Evolutionary conservation across 2,888 invertebrate genomes (phyloP).

Genomic region (Sussaba pulchella): DNA sequence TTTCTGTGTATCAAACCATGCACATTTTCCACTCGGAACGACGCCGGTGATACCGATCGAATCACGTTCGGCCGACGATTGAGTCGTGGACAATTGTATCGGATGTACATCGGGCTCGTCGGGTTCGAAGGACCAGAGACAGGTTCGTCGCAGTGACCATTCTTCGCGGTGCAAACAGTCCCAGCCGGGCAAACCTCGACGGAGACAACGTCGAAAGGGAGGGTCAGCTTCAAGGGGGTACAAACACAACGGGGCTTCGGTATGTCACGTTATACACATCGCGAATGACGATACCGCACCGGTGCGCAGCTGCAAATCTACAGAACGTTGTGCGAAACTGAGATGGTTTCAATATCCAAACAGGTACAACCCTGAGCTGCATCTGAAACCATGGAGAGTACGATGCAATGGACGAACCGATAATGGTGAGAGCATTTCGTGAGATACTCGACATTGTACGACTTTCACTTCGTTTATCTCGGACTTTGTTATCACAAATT

Average conservation of each 20-base stretch:
- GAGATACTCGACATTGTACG: slow-evolving; percentile 32
- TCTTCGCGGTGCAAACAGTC: not conserved
- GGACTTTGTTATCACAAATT: slow-evolving; percentile 18
- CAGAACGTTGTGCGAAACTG: not conserved
- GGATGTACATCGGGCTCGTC: not conserved
- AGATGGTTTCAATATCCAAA: slow-evolving; percentile 6
- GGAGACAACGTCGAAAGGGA: not conserved
- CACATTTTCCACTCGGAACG: too few species aligned
- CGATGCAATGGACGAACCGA: not conserved
- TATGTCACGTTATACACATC: not conserved
- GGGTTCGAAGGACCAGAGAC: not conserved
- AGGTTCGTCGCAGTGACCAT: not conserved
- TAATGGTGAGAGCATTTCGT: slow-evolving; percentile 11
- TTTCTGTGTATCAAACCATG: too few species aligned
- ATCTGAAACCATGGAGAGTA: slow-evolving; percentile 7
- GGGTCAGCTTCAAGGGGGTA: too few species aligned
- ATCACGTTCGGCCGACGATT: too few species aligned
- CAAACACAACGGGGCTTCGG: slow-evolving; percentile 1
- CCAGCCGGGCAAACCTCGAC: slow-evolving; percentile 4
- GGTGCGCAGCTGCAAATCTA: not conserved
- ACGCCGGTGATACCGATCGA: too few species aligned
- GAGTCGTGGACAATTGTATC: too few species aligned
- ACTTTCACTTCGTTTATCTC: slow-evolving; percentile 5
- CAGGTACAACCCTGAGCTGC: not conserved
- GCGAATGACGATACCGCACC: slow-evolving; percentile 6